phyloP scores from a whole-genome alignment of 2,888 invertebrate species.

The Tiliacea citrago region DNA sequence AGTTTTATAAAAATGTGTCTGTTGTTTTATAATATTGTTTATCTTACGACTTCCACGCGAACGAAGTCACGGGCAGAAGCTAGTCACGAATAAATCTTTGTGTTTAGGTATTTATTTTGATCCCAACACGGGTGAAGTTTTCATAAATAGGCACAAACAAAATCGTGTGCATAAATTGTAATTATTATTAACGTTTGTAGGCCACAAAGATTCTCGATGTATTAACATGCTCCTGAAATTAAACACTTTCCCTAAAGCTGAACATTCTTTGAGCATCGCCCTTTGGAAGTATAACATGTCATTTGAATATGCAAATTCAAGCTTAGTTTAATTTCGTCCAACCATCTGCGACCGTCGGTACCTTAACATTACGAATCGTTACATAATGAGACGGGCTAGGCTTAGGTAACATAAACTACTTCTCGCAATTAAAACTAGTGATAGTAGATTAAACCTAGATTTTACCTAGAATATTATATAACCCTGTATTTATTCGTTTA shows the following conservation, averaged over 20 bases:
- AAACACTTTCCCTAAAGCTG: slow-evolving; percentile 18
- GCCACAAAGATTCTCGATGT: slow-evolving; percentile 4
- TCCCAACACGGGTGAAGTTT: background rate
- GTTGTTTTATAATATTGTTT: background rate
- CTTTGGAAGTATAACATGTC: slow-evolving; percentile 54
- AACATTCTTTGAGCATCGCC: slow-evolving; percentile 38
- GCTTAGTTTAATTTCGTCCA: slow-evolving; percentile 67
- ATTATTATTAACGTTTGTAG: background rate
- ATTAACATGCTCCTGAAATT: slow-evolving; percentile 16
- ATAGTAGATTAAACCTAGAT: too few species aligned
- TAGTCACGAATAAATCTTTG: background rate
- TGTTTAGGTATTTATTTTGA: background rate
- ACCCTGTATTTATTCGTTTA: background rate
- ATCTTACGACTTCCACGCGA: background rate
- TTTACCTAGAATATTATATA: background rate
- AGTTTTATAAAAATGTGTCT: background rate
- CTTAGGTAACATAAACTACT: slow-evolving; percentile 17
- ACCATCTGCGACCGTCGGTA: slow-evolving; percentile 64
- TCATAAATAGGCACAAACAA: too few species aligned
- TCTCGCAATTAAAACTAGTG: slow-evolving; percentile 5
- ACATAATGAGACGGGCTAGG: slow-evolving; percentile 29
- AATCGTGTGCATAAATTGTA: background rate
- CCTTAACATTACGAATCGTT: slow-evolving; percentile 29
- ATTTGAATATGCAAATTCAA: slow-evolving; percentile 72
- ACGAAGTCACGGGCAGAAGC: background rate